These are phyloP conservation scores for Pantelozetes paolii DNA, from an alignment of 2,888 invertebrate genomes.

Conservation along the genomic window DNA sequence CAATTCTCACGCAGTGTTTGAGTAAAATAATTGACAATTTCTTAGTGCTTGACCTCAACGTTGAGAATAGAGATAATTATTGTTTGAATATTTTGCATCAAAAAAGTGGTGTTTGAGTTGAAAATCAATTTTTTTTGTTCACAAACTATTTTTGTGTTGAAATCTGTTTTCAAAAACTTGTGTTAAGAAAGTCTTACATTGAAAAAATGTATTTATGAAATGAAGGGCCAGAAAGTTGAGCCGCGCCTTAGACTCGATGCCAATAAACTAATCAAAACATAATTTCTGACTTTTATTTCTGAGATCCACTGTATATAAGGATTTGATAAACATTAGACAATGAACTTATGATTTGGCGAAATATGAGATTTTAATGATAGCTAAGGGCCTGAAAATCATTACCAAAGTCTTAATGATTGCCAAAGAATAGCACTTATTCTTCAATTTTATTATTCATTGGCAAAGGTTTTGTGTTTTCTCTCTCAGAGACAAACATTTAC, in stretches of 20 bases:
- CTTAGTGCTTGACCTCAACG: background rate
- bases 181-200: background rate
- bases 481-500: no score
- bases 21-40: constrained; percentile 14
- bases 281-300: background rate
- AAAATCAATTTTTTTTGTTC: background rate
- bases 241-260: constrained; percentile 21
- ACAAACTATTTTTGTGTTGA: background rate
- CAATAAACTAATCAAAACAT: constrained; percentile 7
- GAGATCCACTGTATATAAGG: no score
- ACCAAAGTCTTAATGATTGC: background rate
- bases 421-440: background rate
- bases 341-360: constrained; percentile 18
- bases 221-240: background rate
- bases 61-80: no score
- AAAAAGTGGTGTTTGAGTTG: no score
- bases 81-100: no score
- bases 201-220: background rate
- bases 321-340: constrained; percentile 7
- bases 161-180: background rate
- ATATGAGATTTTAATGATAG: constrained; percentile 23
- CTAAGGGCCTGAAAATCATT: background rate
- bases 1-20: background rate
- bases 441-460: no score
- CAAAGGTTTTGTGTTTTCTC: no score